Conservation (phyloP, 2,113 vertebrate genomes). For the Engystomops pustulosus region DNA sequence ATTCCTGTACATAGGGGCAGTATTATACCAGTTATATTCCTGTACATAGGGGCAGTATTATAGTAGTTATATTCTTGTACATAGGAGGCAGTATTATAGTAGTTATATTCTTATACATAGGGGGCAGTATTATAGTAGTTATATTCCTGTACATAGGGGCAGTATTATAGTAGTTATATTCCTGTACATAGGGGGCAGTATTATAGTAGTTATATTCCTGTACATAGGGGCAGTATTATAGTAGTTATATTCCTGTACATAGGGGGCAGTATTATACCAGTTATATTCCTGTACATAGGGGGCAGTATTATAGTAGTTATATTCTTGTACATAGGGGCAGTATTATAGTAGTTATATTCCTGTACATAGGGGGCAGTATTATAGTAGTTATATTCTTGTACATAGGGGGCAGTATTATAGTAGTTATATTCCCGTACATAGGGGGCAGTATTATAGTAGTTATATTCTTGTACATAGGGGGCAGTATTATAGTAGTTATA, state of each 20-base stretch:
- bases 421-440: conserved; percentile 11
- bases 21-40: no score
- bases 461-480: background rate
- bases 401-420: background rate
- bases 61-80: conserved; percentile 4
- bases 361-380: background rate
- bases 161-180: background rate
- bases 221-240: background rate
- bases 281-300: no score
- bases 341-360: background rate
- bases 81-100: conserved; percentile 12
- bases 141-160: conserved; percentile 1
- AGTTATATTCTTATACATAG: conserved; percentile 8
- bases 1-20: background rate
- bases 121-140: conserved; percentile 4
- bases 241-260: background rate
- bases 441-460: background rate
- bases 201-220: background rate
- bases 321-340: no score
- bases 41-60: background rate
- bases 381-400: conserved; percentile 15
- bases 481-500: no score
- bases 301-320: no score
- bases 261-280: background rate
- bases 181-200: no score